Conservation (phyloP, 2,797 vertebrate species). For the Sternotherus odoratus region DNA sequence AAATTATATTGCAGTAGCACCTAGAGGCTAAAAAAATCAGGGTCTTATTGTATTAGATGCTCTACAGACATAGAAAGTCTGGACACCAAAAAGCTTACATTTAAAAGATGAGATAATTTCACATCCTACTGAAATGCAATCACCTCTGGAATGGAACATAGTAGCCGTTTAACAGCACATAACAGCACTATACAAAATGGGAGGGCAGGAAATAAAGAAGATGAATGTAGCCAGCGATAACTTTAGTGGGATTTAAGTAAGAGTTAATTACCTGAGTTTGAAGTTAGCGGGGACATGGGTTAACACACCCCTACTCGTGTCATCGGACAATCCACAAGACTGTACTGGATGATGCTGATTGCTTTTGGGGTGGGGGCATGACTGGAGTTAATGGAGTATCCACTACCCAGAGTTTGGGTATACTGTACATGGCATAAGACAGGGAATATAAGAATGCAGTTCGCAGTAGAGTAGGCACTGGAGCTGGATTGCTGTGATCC, state of each 20-base stretch:
- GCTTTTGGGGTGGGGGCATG: neutral
- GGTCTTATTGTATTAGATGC: neutral
- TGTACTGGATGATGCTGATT: neutral
- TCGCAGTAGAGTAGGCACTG: neutral
- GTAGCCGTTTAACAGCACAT: neutral
- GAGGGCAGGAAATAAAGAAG: neutral
- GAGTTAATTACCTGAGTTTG: neutral
- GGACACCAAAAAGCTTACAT: neutral
- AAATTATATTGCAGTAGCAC: neutral
- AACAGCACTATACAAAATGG: neutral
- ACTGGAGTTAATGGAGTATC: neutral
- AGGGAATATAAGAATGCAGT: neutral
- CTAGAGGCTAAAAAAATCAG: neutral
- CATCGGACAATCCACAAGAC: neutral
- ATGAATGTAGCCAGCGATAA: neutral
- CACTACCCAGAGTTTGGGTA: neutral
- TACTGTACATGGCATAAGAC: neutral
- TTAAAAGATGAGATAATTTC: neutral
- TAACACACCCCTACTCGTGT: neutral
- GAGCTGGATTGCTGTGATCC: neutral
- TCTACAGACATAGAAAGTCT: neutral
- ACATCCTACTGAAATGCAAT: neutral
- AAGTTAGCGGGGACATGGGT: neutral
- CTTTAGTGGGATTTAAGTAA: neutral
- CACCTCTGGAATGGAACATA: neutral